Percentiles rank a stretch among this genome's conserved stretches.
Conservation (phyloP, 1,140 invertebrate species). For the Penaeus japonicus region DNA sequence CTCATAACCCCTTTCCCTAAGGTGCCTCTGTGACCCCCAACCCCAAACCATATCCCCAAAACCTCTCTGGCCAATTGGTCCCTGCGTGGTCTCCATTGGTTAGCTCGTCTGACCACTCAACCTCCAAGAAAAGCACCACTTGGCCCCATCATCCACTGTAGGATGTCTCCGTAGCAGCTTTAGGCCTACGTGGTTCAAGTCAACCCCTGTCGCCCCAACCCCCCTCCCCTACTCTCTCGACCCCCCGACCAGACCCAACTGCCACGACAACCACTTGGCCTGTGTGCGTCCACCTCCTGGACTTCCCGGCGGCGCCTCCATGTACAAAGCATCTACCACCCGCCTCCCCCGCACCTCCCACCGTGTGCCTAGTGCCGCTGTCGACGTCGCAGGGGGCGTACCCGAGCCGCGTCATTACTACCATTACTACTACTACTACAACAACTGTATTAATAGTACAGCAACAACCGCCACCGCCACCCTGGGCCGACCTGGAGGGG, state of each 20-base stretch:
- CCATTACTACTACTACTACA: neutral
- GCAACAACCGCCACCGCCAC: neutral
- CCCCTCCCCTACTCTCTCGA: too few relatives aligned
- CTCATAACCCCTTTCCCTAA: conserved; percentile 1
- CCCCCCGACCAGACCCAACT: too few relatives aligned
- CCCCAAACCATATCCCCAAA: neutral
- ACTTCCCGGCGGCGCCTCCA: conserved; percentile 16
- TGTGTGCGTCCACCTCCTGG: conserved; percentile 4
- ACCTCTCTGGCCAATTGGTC: neutral
- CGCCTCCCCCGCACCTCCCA: conserved; percentile 22
- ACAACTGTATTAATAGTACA: neutral
- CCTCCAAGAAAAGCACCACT: too few relatives aligned
- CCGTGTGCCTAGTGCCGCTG: conserved; percentile 35
- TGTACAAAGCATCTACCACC: conserved; percentile 35
- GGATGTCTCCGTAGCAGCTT: too few relatives aligned
- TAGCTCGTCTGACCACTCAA: neutral
- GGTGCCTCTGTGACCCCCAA: conserved; percentile 10
- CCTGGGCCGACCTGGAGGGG: conserved; percentile 1
- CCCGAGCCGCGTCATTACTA: neutral
- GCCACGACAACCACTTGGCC: neutral
- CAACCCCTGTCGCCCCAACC: too few relatives aligned
- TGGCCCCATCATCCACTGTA: too few relatives aligned
- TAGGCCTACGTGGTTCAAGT: too few relatives aligned
- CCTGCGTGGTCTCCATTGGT: neutral
- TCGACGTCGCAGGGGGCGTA: neutral